Percentiles rank a stretch among this genome's conserved stretches.
Evolutionary conservation across 2,113 vertebrate genomes (phyloP).

Genomic region (Gnathonemus longibarbis): DNA sequence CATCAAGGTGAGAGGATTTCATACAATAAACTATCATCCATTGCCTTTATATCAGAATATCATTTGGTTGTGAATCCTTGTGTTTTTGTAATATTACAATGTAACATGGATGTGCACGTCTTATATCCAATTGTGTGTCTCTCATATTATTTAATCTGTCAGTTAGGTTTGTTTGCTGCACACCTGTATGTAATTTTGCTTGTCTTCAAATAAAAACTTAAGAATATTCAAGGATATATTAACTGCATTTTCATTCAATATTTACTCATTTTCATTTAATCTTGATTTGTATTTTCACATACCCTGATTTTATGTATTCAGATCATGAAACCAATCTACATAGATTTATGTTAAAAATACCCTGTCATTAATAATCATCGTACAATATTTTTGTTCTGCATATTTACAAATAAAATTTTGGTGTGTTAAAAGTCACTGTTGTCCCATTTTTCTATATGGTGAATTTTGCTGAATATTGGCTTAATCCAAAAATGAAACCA

Average conservation of each 20-base stretch:
- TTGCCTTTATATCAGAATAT: neutral
- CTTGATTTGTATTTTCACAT: too few relatives aligned
- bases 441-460: too few relatives aligned
- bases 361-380: too few relatives aligned
- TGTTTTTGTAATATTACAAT: neutral
- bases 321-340: too few relatives aligned
- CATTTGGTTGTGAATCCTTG: neutral
- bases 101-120: neutral
- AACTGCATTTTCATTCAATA: neutral
- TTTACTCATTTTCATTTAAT: too few relatives aligned
- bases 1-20: neutral
- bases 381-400: too few relatives aligned
- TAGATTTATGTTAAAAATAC: too few relatives aligned
- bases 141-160: neutral
- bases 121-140: neutral
- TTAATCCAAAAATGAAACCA: too few relatives aligned
- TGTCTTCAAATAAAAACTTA: neutral
- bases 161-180: neutral
- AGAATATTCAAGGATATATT: neutral
- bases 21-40: neutral
- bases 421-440: too few relatives aligned
- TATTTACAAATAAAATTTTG: neutral
- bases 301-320: too few relatives aligned
- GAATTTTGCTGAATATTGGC: too few relatives aligned
- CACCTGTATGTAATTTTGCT: neutral